Evolutionary conservation across 1,140 invertebrate species (phyloP).

Genomic region (Pseudomyrmex concolor): DNA sequence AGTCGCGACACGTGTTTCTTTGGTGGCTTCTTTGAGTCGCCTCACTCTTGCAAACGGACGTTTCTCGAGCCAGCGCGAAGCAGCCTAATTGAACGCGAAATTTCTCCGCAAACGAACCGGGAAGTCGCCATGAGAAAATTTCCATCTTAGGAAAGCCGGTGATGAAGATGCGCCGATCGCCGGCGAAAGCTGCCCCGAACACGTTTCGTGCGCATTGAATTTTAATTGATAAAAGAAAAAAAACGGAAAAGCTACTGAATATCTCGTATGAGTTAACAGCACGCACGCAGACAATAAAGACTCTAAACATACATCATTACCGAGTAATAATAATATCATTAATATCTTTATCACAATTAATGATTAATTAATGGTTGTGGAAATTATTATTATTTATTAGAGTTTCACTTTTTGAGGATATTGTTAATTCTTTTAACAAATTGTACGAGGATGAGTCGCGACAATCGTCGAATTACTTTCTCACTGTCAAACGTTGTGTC

Average conservation of each 20-base stretch:
- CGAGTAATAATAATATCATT: background rate
- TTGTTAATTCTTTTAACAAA: constrained; percentile 35
- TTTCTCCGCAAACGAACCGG: constrained; percentile 65
- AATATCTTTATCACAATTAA: background rate
- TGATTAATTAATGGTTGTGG: background rate
- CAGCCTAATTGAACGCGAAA: constrained; percentile 74
- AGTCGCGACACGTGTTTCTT: constrained; percentile 57
- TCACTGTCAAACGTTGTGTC: constrained; percentile 46
- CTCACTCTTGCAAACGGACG: constrained; percentile 27
- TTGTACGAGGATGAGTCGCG: constrained; percentile 60
- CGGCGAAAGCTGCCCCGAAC: constrained; percentile 4
- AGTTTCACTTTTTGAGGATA: background rate
- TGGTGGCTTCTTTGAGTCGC: constrained; percentile 54
- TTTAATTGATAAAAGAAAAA: background rate
- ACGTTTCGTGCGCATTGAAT: background rate
- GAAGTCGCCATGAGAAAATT: constrained; percentile 60
- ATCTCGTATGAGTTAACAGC: background rate
- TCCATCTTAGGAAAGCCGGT: constrained; percentile 66
- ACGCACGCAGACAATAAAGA: background rate
- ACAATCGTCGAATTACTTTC: constrained; percentile 50
- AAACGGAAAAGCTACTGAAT: background rate
- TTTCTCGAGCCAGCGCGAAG: constrained; percentile 63
- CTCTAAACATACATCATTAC: background rate
- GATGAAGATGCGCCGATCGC: background rate
- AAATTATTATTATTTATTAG: background rate